Percentiles rank a stretch among this genome's conserved stretches.
Evolutionary conservation across 2,888 invertebrate species (phyloP).

Genomic region (Smittia aterrima): DNA sequence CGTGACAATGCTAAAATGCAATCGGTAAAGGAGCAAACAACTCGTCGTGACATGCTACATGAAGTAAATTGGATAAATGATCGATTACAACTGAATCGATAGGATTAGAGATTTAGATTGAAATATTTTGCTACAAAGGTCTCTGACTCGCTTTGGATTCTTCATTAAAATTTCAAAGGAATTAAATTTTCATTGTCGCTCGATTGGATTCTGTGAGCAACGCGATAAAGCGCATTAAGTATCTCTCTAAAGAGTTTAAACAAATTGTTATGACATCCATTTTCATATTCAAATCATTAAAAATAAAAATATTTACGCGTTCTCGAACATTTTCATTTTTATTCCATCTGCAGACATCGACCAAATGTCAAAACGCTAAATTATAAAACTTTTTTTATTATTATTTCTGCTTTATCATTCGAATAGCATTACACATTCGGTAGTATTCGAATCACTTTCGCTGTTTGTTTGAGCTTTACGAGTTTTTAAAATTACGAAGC

Average conservation of each 20-base stretch:
- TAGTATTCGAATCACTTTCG: neutral
- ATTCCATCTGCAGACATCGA: neutral
- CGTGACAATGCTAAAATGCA: neutral
- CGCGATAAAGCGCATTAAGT: neutral
- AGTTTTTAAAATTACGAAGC: neutral
- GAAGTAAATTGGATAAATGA: slow-evolving; percentile 35
- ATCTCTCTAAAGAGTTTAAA: neutral
- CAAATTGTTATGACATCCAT: neutral
- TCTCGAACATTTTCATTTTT: neutral
- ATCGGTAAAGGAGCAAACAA: slow-evolving; percentile 10
- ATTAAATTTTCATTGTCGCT: neutral
- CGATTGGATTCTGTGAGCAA: neutral
- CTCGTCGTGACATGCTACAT: neutral
- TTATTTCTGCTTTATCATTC: neutral
- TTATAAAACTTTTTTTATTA: slow-evolving; percentile 19
- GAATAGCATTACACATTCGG: neutral
- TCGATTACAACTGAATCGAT: slow-evolving; percentile 28
- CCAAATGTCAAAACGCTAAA: slow-evolving; percentile 17
- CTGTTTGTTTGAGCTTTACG: neutral
- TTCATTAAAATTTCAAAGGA: too few species aligned
- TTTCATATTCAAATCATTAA: neutral
- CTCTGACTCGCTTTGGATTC: too few species aligned
- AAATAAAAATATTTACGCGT: neutral
- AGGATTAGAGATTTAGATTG: neutral
- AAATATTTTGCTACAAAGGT: too few species aligned